Base-by-base conservation (phyloP, 2,888 invertebrate genomes). In the Melikaiella ostensackeni region DNA sequence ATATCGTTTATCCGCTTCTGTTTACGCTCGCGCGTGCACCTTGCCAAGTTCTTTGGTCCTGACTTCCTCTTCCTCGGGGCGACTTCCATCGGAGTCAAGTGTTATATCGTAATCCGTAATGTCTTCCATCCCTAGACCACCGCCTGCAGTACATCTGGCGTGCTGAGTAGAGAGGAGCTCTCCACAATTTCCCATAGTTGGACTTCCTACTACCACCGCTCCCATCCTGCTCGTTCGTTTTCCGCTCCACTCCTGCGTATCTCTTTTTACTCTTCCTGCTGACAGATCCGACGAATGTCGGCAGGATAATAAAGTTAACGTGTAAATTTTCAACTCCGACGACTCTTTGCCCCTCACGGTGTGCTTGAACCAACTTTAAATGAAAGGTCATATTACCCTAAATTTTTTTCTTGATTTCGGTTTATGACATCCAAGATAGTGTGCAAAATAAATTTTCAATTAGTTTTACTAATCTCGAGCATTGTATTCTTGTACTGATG, bases 71-170 rank as follows among this genome's bases (percentile, higher is more conserved):
- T 70, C 33, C 50, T 50, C 70, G 13, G 1, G 13, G 24, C 57
- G 24, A 24, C 57, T 57, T 57, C 70, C 70, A 50, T 30, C 50
- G 46, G 50, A 70, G 70, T 70, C 70, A 70, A 70, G 70, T 70
- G 70, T 70, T 70, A 70, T 70, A 70, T 70, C 70, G 70, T 70
- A 66, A 66, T 66, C 46, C 50, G 46, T 70, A 24, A 57, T 57
- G 57, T 57, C 76, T 64, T 64, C 13, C 21, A 50, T 61, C 59
- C 24, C 61, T 74, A 74, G 38, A 75, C 77, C 81, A 75, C 80
- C 84, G 87, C 84, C 87, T 82, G 88, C 88, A 85, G 85, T 86
- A 86, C 86, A 87, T 87, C 87, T 88, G 88, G 83, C 81, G 77
- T 77, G 70, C 70, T 70, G 76, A 66, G 62, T 64, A 70, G 74